phyloP scores from a whole-genome alignment of 2,888 invertebrate species.

The Eugnorisma glareosa region DNA sequence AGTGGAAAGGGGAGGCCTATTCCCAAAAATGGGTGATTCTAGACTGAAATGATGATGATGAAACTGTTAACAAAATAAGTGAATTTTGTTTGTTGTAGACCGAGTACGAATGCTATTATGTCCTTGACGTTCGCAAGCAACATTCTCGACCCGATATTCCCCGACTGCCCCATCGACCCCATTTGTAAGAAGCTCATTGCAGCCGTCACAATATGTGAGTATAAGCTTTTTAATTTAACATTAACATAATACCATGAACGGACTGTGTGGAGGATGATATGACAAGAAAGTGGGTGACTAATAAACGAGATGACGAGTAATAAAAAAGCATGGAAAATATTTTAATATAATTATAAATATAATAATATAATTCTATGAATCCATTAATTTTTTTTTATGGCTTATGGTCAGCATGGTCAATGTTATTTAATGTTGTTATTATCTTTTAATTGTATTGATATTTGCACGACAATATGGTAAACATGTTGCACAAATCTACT shows the following conservation, averaged over 20 bases:
- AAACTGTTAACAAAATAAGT: neutral
- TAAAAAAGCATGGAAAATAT: no score
- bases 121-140: conserved; percentile 98
- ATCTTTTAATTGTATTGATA: no score
- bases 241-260: neutral
- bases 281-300: neutral
- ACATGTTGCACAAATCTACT: no score
- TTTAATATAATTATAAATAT: no score
- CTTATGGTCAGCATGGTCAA: no score
- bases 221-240: conserved; percentile 22
- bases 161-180: conserved; percentile 93
- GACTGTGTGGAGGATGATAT: neutral
- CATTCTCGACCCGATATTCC: conserved; percentile 96
- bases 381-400: no score
- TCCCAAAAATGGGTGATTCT: neutral
- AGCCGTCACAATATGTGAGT: conserved; percentile 95
- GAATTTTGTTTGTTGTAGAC: conserved; percentile 88
- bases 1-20: neutral
- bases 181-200: conserved; percentile 94
- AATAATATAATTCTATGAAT: no score
- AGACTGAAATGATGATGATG: neutral
- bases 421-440: no score
- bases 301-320: neutral
- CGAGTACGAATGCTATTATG: conserved; percentile 99
- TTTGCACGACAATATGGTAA: no score